A percentile compares a stretch with the other conserved stretches of the same genome.
Evolutionary conservation across 2,888 invertebrate genomes (phyloP).

Genomic region (Palloptera scutellata): DNA sequence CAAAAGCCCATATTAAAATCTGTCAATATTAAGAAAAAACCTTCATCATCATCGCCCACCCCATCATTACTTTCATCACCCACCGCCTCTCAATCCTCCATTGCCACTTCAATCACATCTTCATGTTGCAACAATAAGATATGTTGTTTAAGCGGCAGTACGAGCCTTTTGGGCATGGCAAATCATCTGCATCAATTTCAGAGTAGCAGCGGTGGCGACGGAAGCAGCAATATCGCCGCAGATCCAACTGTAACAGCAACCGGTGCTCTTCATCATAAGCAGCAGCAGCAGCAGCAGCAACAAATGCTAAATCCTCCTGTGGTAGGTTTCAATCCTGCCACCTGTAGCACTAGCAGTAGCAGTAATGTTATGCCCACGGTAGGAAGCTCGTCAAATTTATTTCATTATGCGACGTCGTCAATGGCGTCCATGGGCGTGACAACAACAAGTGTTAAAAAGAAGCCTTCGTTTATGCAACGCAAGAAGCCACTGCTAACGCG

Average conservation of each 20-base stretch:
- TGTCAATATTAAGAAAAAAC: slow-evolving; percentile 13
- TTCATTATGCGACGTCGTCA: slow-evolving; percentile 19
- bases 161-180: slow-evolving; percentile 30
- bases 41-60: slow-evolving; percentile 8
- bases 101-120: slow-evolving; percentile 34
- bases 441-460: slow-evolving; percentile 48
- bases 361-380: slow-evolving; percentile 35
- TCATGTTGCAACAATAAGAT: slow-evolving; percentile 38
- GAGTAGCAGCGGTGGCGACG: slow-evolving; percentile 29
- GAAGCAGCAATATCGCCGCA: slow-evolving; percentile 26
- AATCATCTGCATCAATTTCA: slow-evolving; percentile 39
- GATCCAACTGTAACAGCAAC: slow-evolving; percentile 31
- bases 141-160: slow-evolving; percentile 37
- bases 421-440: slow-evolving; percentile 19
- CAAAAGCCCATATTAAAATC: slow-evolving; percentile 39
- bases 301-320: background rate
- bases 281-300: slow-evolving; percentile 27
- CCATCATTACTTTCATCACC: slow-evolving; percentile 1
- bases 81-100: slow-evolving; percentile 30
- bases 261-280: slow-evolving; percentile 11
- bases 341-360: slow-evolving; percentile 32
- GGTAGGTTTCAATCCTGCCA: slow-evolving; percentile 13
- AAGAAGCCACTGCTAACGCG: slow-evolving; percentile 61
- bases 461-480: slow-evolving; percentile 60
- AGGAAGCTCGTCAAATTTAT: slow-evolving; percentile 13